Evolutionary conservation across 2,797 vertebrate species (phyloP).

Genomic region (Chelidonichthys spinosus): DNA sequence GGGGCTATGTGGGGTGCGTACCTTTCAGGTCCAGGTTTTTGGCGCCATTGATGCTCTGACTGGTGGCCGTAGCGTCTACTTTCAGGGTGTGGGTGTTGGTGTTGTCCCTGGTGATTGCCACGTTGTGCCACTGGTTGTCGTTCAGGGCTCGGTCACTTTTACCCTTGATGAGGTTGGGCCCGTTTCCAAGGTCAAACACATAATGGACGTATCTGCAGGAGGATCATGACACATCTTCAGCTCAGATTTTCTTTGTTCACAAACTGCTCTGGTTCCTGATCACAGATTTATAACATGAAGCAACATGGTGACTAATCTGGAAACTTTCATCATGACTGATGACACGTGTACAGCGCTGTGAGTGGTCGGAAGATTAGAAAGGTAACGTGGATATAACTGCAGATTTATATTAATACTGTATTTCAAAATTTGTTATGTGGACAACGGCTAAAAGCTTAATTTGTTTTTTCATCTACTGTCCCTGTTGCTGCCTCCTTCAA

Average conservation of each 20-base stretch:
- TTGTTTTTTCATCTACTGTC: too few species aligned
- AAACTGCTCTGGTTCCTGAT: too few species aligned
- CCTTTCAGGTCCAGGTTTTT: conserved; percentile 93
- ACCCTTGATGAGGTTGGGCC: conserved; percentile 97
- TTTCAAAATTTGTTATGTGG: neutral
- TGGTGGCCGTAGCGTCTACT: conserved; percentile 93
- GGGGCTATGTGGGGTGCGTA: conserved; percentile 7
- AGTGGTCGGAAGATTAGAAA: neutral
- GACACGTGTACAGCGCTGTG: neutral
- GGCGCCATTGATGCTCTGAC: conserved; percentile 97
- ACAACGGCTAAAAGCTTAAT: neutral
- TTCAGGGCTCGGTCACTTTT: conserved; percentile 95
- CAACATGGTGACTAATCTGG: too few species aligned
- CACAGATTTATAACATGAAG: too few species aligned
- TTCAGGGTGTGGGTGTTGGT: conserved; percentile 97
- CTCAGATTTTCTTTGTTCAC: neutral
- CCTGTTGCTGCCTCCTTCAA: too few species aligned
- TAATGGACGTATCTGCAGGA: conserved; percentile 87
- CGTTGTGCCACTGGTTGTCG: conserved; percentile 99
- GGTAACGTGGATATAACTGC: neutral
- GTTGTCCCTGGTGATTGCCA: conserved; percentile 97
- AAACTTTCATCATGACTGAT: neutral
- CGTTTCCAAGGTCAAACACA: conserved; percentile 97
- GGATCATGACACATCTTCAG: neutral
- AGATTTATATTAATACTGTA: neutral